Conservation (phyloP, 2,797 vertebrate genomes). For the Spheniscus humboldti region DNA sequence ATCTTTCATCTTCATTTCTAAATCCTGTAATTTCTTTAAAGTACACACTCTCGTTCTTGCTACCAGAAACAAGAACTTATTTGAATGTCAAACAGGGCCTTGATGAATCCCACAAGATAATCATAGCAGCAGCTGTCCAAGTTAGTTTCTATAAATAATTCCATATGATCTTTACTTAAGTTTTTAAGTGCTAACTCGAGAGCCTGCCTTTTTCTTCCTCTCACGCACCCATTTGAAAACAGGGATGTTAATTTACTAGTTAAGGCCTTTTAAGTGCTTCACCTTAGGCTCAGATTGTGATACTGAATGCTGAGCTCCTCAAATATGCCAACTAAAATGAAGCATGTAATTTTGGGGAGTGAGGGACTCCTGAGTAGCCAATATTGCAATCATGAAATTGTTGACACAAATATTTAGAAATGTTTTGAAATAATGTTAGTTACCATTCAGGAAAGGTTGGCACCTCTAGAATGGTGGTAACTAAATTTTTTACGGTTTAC, state of each 20-base stretch:
- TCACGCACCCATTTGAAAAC: neutral
- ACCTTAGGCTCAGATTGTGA: neutral
- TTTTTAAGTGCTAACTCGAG: slow-evolving; percentile 20
- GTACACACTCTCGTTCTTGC: neutral
- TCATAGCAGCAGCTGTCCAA: slow-evolving; percentile 53
- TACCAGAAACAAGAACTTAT: slow-evolving; percentile 40
- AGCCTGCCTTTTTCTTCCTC: slow-evolving; percentile 4
- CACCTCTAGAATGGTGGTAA: neutral
- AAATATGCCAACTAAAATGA: neutral
- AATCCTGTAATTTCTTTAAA: slow-evolving; percentile 52
- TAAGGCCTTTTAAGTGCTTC: neutral
- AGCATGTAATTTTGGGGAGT: neutral
- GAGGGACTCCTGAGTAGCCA: neutral
- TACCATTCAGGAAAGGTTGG: neutral
- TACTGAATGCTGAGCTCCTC: neutral
- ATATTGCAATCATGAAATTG: neutral
- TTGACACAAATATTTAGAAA: neutral
- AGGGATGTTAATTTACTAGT: neutral
- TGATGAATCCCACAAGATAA: slow-evolving; percentile 60
- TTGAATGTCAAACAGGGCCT: slow-evolving; percentile 57
- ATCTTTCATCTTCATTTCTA: slow-evolving; percentile 53
- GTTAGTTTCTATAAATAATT: slow-evolving; percentile 68
- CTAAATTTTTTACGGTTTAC: neutral
- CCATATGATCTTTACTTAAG: slow-evolving; percentile 44
- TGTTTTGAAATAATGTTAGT: neutral